phyloP scores from a whole-genome alignment of 2,888 invertebrate genomes.

The Coenonympha glycerion region DNA sequence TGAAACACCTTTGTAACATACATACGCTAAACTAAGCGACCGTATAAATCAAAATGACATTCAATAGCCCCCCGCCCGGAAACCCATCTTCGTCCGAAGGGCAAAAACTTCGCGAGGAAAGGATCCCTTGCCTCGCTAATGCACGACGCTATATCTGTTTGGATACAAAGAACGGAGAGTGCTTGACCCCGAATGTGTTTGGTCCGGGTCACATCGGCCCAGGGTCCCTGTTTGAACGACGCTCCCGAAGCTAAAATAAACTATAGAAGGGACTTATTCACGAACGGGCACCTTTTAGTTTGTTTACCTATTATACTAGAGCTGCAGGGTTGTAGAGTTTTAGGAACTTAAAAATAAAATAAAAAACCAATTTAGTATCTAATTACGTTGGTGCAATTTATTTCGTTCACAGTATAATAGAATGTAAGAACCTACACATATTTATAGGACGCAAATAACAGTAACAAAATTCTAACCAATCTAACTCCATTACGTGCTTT shows the following conservation, averaged over 20 bases:
- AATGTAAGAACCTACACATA: too few relatives aligned
- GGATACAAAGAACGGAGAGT: conserved; percentile 59
- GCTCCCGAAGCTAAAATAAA: conserved; percentile 21
- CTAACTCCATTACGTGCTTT: background rate
- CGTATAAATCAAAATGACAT: conserved; percentile 70
- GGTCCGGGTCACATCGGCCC: conserved; percentile 27
- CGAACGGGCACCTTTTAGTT: background rate
- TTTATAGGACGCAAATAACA: background rate
- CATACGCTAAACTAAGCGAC: background rate
- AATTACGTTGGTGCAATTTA: background rate
- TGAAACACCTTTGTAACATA: background rate
- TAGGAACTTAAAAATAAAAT: too few relatives aligned
- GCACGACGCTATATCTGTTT: conserved; percentile 60
- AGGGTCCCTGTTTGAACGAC: conserved; percentile 35
- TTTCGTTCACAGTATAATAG: background rate
- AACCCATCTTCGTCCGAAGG: conserved; percentile 35
- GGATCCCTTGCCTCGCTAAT: conserved; percentile 64
- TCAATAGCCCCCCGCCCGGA: conserved; percentile 37
- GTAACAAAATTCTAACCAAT: background rate
- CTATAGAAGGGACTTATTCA: conserved; percentile 22
- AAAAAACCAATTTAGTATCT: background rate
- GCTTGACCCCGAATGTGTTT: conserved; percentile 57
- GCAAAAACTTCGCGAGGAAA: conserved; percentile 54
- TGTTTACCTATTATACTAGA: background rate
- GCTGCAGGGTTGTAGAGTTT: too few relatives aligned